Conservation (phyloP, 2,113 vertebrate genomes). For the Ondatra zibethicus region DNA sequence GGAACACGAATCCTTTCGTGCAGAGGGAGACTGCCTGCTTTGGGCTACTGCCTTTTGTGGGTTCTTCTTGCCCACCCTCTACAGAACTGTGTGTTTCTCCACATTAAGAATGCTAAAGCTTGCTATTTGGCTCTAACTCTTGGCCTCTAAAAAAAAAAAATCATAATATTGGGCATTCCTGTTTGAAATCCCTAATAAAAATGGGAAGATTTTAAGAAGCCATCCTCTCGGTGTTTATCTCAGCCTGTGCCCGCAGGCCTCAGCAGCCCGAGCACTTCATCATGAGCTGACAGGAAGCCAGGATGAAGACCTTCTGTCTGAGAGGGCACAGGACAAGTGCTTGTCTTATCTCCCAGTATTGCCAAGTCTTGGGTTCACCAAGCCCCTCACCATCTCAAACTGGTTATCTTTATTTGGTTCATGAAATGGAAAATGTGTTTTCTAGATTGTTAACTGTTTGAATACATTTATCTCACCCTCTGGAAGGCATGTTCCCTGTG, state of each 20-base stretch:
- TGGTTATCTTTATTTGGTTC: conserved; percentile 51
- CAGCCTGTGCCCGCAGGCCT: conserved; percentile 37
- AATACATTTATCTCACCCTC: conserved; percentile 13
- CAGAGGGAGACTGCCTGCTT: neutral
- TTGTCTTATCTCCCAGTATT: conserved; percentile 40
- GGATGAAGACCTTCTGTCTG: conserved; percentile 48
- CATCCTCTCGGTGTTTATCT: conserved; percentile 61
- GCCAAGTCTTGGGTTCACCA: conserved; percentile 30
- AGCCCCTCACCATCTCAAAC: conserved; percentile 37
- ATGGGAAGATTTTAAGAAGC: conserved; percentile 56
- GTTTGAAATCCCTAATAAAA: conserved; percentile 66
- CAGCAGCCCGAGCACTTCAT: conserved; percentile 67
- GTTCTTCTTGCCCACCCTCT: neutral
- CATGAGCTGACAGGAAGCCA: conserved; percentile 46
- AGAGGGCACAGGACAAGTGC: neutral
- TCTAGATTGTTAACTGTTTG: conserved; percentile 62
- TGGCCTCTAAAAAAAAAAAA: conserved; percentile 34
- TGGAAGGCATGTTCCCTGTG: conserved; percentile 5
- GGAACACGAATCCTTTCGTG: conserved; percentile 19
- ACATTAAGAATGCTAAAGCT: neutral
- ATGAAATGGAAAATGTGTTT: conserved; percentile 25
- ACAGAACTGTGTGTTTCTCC: conserved; percentile 1
- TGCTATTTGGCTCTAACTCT: neutral
- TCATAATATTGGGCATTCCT: conserved; percentile 43
- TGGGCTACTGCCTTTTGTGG: neutral